A percentile compares a stretch with the other conserved stretches of the same genome.
phyloP scores from a whole-genome alignment of 2,888 invertebrate genomes.

The Drepana falcataria region DNA sequence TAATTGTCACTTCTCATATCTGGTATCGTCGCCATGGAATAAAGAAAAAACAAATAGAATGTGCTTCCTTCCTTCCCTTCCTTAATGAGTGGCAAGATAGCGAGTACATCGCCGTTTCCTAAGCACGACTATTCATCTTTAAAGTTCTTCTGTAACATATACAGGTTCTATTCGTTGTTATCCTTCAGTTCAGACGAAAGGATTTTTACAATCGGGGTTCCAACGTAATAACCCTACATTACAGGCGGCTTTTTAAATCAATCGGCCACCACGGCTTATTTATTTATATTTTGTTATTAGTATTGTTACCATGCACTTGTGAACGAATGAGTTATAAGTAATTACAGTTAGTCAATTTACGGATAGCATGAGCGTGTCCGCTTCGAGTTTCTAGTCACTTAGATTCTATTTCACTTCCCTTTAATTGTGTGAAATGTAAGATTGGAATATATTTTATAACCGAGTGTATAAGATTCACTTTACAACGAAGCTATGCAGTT shows the following conservation, averaged over 20 bases:
- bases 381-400: constrained; percentile 42
- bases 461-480: constrained; percentile 29
- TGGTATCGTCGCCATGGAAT: background rate
- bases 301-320: background rate
- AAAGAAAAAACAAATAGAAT: background rate
- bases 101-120: no score
- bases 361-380: constrained; percentile 19
- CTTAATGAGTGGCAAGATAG: background rate
- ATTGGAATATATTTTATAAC: constrained; percentile 21
- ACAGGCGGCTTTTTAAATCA: no score
- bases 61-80: background rate
- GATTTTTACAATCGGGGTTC: no score
- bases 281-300: background rate
- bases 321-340: constrained; percentile 1
- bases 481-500: constrained; percentile 14
- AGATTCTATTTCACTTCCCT: constrained; percentile 46
- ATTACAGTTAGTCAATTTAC: constrained; percentile 23
- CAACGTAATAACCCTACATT: no score
- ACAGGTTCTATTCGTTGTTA: no score
- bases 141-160: no score
- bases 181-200: no score
- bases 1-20: constrained; percentile 43
- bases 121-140: no score
- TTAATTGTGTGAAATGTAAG: constrained; percentile 26
- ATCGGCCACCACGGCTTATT: background rate